These are phyloP conservation scores for Gastracanthus pulcherrimus DNA, from an alignment of 2,888 invertebrate species.

Conservation along the genomic window DNA sequence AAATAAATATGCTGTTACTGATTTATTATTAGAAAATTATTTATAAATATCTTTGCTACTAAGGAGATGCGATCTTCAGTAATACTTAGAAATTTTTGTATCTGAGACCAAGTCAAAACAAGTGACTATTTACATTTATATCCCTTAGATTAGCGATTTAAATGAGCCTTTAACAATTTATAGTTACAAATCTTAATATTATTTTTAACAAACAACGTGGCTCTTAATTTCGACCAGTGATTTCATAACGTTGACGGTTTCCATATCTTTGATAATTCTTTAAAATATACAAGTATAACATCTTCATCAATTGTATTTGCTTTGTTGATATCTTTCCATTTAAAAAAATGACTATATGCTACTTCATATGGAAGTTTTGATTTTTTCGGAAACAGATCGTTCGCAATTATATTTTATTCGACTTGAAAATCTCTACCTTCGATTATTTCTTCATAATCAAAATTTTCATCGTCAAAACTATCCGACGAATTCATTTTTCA, in stretches of 20 bases:
- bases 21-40: too few relatives aligned
- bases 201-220: not conserved
- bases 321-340: not conserved
- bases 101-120: not conserved
- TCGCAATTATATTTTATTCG: too few relatives aligned
- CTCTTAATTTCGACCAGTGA: not conserved
- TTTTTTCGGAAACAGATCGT: too few relatives aligned
- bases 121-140: not conserved
- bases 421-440: too few relatives aligned
- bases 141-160: not conserved
- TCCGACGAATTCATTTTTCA: too few relatives aligned
- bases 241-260: too few relatives aligned
- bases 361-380: not conserved
- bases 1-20: not conserved
- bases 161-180: not conserved
- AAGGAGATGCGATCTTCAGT: not conserved
- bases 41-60: slow-evolving; percentile 1
- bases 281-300: too few relatives aligned
- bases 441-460: not conserved
- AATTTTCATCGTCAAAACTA: not conserved
- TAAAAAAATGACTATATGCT: not conserved
- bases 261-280: too few relatives aligned
- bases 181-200: not conserved
- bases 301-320: too few relatives aligned
- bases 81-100: not conserved